phyloP scores from a whole-genome alignment of 2,888 invertebrate genomes.

The Rosalia funebris region DNA sequence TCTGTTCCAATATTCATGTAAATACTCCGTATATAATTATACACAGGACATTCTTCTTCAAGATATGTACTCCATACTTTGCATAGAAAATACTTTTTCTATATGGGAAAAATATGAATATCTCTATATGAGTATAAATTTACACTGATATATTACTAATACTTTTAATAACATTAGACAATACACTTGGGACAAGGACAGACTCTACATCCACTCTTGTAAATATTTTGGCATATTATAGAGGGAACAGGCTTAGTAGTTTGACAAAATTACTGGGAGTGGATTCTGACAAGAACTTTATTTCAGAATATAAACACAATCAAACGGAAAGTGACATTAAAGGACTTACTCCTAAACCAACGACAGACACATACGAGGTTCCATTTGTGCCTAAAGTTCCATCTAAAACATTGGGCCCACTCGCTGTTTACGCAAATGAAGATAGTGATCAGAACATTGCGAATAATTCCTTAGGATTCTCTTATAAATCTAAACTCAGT shows the following conservation, averaged over 20 bases:
- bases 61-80: too few species aligned
- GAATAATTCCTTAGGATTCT: constrained; percentile 34
- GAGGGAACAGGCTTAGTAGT: not conserved
- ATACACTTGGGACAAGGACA: constrained; percentile 34
- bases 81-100: too few species aligned
- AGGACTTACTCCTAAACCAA: constrained; percentile 41
- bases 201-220: constrained; percentile 43
- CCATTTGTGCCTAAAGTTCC: constrained; percentile 50
- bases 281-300: constrained; percentile 44
- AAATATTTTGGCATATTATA: constrained; percentile 35
- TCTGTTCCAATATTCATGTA: too few species aligned
- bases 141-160: not conserved
- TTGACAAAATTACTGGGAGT: constrained; percentile 27
- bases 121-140: too few species aligned
- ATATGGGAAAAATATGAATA: too few species aligned
- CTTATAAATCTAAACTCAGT: constrained; percentile 37
- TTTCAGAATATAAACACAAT: constrained; percentile 51
- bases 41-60: too few species aligned
- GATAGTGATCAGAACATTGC: constrained; percentile 35
- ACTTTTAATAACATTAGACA: constrained; percentile 1
- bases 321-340: constrained; percentile 45
- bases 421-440: constrained; percentile 57
- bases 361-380: constrained; percentile 41
- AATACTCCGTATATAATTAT: too few species aligned
- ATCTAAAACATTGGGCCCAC: constrained; percentile 59